Evolutionary conservation across 2,797 vertebrate genomes (phyloP).

Genomic region (Chiloscyllium punctatum): DNA sequence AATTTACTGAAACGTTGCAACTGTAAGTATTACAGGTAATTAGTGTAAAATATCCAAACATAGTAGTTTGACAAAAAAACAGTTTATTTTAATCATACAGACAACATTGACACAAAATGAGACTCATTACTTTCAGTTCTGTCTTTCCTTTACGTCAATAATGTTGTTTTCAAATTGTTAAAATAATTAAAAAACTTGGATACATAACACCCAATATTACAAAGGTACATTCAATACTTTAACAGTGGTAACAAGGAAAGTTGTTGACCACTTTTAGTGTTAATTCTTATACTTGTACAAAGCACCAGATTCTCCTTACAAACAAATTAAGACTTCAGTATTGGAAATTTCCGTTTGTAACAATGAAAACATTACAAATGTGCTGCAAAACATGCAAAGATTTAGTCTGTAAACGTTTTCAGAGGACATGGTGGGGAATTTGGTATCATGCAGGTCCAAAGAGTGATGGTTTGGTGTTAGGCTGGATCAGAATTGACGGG

Average conservation of each 20-base stretch:
- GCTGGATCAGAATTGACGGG: conserved; percentile 74
- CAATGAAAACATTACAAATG: conserved; percentile 44
- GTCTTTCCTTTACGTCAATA: conserved; percentile 44
- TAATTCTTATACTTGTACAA: conserved; percentile 24
- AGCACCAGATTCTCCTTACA: conserved; percentile 36
- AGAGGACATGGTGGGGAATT: conserved; percentile 44
- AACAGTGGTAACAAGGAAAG: conserved; percentile 18
- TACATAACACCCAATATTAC: conserved; percentile 65
- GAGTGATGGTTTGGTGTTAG: conserved; percentile 50
- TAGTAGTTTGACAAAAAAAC: conserved; percentile 56
- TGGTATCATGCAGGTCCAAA: conserved; percentile 65
- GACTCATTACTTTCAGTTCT: conserved; percentile 48
- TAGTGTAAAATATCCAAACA: conserved; percentile 63
- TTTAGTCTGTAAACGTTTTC: conserved; percentile 56
- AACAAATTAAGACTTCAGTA: conserved; percentile 36
- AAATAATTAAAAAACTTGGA: conserved; percentile 48
- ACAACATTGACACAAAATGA: conserved; percentile 60
- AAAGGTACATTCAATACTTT: conserved; percentile 84
- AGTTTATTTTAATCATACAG: conserved; percentile 51
- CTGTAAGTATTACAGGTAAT: conserved; percentile 53
- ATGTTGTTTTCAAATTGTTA: conserved; percentile 49
- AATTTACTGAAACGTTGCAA: conserved; percentile 14
- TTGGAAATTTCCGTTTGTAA: neutral
- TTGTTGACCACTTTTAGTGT: conserved; percentile 34
- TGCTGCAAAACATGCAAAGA: conserved; percentile 53